A percentile compares a stretch with the other conserved stretches of the same genome.
These are phyloP conservation scores for Thaumetopoea pityocampa DNA, from an alignment of 1,140 invertebrate species.

Conservation along the genomic window DNA sequence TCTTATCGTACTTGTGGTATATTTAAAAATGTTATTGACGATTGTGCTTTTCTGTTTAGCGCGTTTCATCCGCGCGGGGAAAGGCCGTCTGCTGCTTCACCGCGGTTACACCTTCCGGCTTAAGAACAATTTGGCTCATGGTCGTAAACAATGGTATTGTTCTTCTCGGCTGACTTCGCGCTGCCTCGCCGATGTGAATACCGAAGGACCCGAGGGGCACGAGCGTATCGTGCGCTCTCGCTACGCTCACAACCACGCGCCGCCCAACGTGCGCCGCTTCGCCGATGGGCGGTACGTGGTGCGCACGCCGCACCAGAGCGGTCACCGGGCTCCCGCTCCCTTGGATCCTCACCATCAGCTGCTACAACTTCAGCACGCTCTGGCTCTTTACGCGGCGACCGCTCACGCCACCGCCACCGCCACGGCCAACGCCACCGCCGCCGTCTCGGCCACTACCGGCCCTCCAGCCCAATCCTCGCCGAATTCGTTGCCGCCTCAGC, in stretches of 20 bases:
- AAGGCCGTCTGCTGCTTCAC: constrained; percentile 61
- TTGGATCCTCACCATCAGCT: constrained; percentile 64
- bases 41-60: constrained; percentile 39
- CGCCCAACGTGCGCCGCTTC: constrained; percentile 66
- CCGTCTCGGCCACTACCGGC: constrained; percentile 29
- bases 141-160: constrained; percentile 69
- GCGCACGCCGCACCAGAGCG: constrained; percentile 65
- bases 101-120: constrained; percentile 66
- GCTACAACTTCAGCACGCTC: constrained; percentile 61
- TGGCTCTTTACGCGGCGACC: constrained; percentile 63
- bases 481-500: constrained; percentile 39
- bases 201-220: constrained; percentile 64
- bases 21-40: neutral
- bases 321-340: constrained; percentile 61
- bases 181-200: constrained; percentile 65
- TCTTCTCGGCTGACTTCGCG: constrained; percentile 65
- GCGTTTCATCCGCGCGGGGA: constrained; percentile 67
- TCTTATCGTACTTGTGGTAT: too few species aligned
- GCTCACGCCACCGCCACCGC: constrained; percentile 54
- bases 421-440: constrained; percentile 34
- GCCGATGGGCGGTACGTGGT: constrained; percentile 69
- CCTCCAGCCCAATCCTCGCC: constrained; percentile 43
- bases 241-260: constrained; percentile 65
- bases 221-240: constrained; percentile 66
- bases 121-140: constrained; percentile 67